Base-by-base conservation (phyloP, 2,797 vertebrate species). In the Hybognathus amarus region DNA sequence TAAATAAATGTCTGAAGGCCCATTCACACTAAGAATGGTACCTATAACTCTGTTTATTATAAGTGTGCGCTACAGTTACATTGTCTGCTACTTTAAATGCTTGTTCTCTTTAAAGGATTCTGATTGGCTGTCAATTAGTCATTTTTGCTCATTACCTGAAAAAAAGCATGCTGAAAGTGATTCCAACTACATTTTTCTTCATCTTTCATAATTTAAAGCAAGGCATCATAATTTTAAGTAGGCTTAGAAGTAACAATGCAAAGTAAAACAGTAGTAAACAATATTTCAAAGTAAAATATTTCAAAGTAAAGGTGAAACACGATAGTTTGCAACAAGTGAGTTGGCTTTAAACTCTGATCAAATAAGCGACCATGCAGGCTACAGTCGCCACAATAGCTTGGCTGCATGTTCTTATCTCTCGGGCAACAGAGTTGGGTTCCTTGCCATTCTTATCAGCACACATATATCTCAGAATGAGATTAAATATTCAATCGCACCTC, bases 401-500 rank as follows among this genome's bases (percentile, higher is more conserved):
- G 71, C 77, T 86, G 83, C 83, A 83, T 87, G 82, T 83, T 89
- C 86, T 89, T 83, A 91, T 90, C 91, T 75, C 82, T 87, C 30
- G 80, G 85, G 89, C 89, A 89, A 90, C 83, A 92, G 67, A 79
- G 75, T 66, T 81, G 85, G 85, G 80, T 86, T 79, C 82, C 77
- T 80, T 87, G 83, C 78, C 82, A 79, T 82, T 89, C 87, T 90
- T 90, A 90, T 90, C 90, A 75, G 76, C 27, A 69, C 83, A 86
- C 85, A 78, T 87, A 88, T 81, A 87, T 82, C 50, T 77, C 68
- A 80, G 66, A 85, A 87, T 78, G 73, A 89, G 78, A 88, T 88
- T 85, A 85, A 88, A 88, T 81, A 66, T 71, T 83, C 71, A 90
- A 87, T 88, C 76, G 85, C 80, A 85, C 83, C 50, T 82, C 82